phyloP scores from a whole-genome alignment of 35 echinoderm and acorn worm genomes.

The Nesometra sesokonis region DNA sequence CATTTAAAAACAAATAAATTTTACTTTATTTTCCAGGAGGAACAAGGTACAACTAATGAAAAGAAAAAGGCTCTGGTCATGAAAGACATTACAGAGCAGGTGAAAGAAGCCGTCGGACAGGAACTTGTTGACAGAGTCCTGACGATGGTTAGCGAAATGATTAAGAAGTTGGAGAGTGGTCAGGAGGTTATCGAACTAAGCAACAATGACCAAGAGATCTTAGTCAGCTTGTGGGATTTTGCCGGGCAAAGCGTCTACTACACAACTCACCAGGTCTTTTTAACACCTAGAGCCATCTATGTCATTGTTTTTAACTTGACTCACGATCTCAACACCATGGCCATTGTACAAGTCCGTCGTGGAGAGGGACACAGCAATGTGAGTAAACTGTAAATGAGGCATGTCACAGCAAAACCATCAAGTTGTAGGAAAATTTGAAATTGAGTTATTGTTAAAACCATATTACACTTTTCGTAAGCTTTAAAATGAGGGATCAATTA shows the following conservation, averaged over 20 bases:
- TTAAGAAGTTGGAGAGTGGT: conserved; percentile 22
- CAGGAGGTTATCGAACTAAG: conserved; percentile 8
- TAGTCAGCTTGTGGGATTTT: conserved; percentile 75
- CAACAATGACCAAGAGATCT: conserved; percentile 15
- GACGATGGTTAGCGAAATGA: conserved; percentile 23
- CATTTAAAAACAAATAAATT: not conserved
- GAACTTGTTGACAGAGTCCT: conserved; percentile 29
- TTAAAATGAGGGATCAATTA: too few relatives aligned
- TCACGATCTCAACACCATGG: conserved; percentile 50
- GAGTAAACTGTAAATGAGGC: not conserved
- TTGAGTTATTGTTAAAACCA: too few relatives aligned
- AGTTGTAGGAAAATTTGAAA: too few relatives aligned
- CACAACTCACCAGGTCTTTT: conserved; percentile 69
- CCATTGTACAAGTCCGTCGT: conserved; percentile 25
- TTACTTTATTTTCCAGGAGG: not conserved
- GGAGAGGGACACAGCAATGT: conserved; percentile 1
- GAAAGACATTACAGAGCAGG: not conserved
- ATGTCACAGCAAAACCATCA: too few relatives aligned
- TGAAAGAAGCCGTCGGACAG: conserved; percentile 26
- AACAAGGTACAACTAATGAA: not conserved
- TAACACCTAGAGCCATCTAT: conserved; percentile 54
- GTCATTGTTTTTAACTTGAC: conserved; percentile 49
- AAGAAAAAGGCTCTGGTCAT: not conserved
- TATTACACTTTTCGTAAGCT: too few relatives aligned
- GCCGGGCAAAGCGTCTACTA: conserved; percentile 71